Percentiles rank a stretch among this genome's conserved stretches.
Conservation (phyloP, 2,888 invertebrate species). For the Zaprionus lineosus region DNA sequence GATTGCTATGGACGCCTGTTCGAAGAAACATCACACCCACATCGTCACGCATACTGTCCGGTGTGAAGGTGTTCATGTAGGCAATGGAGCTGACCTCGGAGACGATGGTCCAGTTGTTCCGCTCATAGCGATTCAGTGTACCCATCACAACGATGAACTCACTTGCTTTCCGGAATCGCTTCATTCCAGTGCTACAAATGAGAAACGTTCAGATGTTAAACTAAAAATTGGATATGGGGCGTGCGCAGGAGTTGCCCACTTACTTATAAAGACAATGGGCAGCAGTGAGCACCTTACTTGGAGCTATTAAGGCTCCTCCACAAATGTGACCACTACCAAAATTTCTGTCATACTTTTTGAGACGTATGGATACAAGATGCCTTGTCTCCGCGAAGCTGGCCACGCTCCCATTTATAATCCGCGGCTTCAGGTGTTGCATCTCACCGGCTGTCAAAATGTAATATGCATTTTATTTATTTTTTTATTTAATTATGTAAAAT, state of each 20-base stretch:
- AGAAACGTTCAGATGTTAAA: too few relatives aligned
- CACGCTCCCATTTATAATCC: slow-evolving; percentile 77
- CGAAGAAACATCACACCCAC: slow-evolving; percentile 78
- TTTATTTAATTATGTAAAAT: too few relatives aligned
- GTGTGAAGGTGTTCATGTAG: slow-evolving; percentile 72
- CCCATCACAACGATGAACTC: slow-evolving; percentile 81
- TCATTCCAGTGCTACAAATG: slow-evolving; percentile 59
- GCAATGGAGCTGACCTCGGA: slow-evolving; percentile 74
- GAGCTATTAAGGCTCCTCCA: slow-evolving; percentile 77
- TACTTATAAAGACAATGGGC: slow-evolving; percentile 81
- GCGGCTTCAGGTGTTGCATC: slow-evolving; percentile 32
- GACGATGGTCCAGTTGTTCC: slow-evolving; percentile 72
- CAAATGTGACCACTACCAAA: slow-evolving; percentile 81
- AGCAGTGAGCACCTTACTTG: slow-evolving; percentile 79
- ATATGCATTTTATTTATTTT: too few relatives aligned
- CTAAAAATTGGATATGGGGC: too few relatives aligned
- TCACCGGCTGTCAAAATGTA: slow-evolving; percentile 4
- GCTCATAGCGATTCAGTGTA: slow-evolving; percentile 75
- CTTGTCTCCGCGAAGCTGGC: slow-evolving; percentile 62
- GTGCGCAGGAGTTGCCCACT: too few relatives aligned
- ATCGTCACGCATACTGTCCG: slow-evolving; percentile 78
- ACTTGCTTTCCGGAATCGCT: slow-evolving; percentile 71
- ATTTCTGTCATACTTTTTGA: slow-evolving; percentile 63
- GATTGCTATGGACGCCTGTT: slow-evolving; percentile 55
- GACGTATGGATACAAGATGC: slow-evolving; percentile 79